phyloP scores from a whole-genome alignment of 2,888 invertebrate genomes.

The Linnaemya tessellans region DNA sequence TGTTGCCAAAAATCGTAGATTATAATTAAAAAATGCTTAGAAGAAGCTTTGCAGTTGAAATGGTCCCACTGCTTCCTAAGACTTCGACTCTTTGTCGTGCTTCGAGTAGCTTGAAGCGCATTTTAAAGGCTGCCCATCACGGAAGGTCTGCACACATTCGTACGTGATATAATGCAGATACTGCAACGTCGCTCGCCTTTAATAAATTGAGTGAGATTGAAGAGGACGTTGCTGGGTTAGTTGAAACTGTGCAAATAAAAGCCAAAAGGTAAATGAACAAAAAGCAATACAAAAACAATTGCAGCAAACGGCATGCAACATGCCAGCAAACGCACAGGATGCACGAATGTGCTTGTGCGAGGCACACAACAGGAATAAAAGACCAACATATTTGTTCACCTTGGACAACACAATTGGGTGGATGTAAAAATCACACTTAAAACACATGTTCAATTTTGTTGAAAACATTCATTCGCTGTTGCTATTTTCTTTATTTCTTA shows the following conservation, averaged over 20 bases:
- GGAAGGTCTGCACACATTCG: not conserved
- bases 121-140: not conserved
- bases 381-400: slow-evolving; percentile 53
- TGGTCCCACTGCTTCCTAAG: too few relatives aligned
- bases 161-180: slow-evolving; percentile 37
- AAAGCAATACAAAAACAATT: not conserved
- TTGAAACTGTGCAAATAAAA: slow-evolving; percentile 40
- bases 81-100: not conserved
- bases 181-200: slow-evolving; percentile 41
- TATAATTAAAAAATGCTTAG: too few relatives aligned
- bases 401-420: slow-evolving; percentile 49
- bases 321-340: slow-evolving; percentile 7
- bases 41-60: too few relatives aligned
- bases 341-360: not conserved
- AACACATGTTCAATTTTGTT: slow-evolving; percentile 62
- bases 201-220: slow-evolving; percentile 54
- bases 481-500: slow-evolving; percentile 1
- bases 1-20: too few relatives aligned
- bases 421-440: slow-evolving; percentile 60
- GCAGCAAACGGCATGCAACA: slow-evolving; percentile 3
- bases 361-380: slow-evolving; percentile 32
- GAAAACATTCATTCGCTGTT: slow-evolving; percentile 30
- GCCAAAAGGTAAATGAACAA: not conserved
- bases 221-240: slow-evolving; percentile 51
- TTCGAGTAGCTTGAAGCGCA: not conserved